Percentiles rank a stretch among this genome's conserved stretches.
phyloP scores from a whole-genome alignment of 2,888 invertebrate species.

The Lithophane socia region DNA sequence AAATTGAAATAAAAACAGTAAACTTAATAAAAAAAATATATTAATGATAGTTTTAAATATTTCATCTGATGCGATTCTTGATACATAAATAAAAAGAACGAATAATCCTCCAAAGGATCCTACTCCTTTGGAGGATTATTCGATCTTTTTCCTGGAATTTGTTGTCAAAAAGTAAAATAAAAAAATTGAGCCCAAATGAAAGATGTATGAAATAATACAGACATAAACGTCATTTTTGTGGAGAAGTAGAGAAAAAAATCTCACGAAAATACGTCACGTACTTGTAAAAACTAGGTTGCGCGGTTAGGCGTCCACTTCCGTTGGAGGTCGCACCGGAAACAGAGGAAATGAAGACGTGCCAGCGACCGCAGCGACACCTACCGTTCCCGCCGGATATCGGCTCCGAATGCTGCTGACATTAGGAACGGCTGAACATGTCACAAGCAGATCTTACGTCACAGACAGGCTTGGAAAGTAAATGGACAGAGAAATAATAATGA shows the following conservation, averaged over 20 bases:
- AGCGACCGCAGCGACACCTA: conserved; percentile 63
- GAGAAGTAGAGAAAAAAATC: neutral
- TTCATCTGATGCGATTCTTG: conserved; percentile 79
- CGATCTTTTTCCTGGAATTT: neutral
- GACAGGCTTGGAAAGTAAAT: neutral
- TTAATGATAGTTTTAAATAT: too few species aligned
- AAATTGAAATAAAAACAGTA: too few species aligned
- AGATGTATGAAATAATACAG: neutral
- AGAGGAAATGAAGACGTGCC: conserved; percentile 69
- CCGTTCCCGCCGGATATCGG: conserved; percentile 64
- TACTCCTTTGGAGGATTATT: too few species aligned
- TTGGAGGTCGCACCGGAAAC: conserved; percentile 60
- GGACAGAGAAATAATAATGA: neutral
- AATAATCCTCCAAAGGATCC: conserved; percentile 89
- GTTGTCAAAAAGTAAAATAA: neutral
- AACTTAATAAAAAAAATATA: too few species aligned
- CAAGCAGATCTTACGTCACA: conserved; percentile 2
- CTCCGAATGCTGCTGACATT: conserved; percentile 56
- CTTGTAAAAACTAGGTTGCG: conserved; percentile 61
- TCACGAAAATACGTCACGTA: conserved; percentile 39
- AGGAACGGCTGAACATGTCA: conserved; percentile 46
- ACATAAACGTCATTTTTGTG: too few species aligned
- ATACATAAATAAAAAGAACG: conserved; percentile 92
- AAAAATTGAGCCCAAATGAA: neutral
- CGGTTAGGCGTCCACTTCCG: conserved; percentile 54